These are phyloP conservation scores for Tenebrio molitor DNA, from an alignment of 1,140 invertebrate species.

Conservation along the genomic window DNA sequence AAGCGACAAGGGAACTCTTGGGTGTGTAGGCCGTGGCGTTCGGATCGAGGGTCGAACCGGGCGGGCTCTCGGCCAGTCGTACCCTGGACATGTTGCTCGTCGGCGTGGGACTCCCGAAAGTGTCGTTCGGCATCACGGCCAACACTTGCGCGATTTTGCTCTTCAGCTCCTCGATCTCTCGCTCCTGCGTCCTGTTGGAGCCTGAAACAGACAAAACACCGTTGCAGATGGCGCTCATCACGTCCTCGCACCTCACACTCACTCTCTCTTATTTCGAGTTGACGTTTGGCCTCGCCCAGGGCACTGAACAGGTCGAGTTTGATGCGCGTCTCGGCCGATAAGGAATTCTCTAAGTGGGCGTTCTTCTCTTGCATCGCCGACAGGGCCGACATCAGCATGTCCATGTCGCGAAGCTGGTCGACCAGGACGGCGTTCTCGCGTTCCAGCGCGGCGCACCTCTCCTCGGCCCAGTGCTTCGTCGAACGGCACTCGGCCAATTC, in stretches of 20 bases:
- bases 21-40: constrained; percentile 94
- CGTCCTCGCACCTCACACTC: constrained; percentile 63
- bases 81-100: constrained; percentile 72
- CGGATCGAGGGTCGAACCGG: constrained; percentile 84
- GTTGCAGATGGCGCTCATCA: too few species aligned
- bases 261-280: constrained; percentile 94
- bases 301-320: constrained; percentile 97
- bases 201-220: too few species aligned
- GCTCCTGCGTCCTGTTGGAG: constrained; percentile 84
- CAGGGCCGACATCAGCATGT: constrained; percentile 85
- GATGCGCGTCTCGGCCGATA: constrained; percentile 95
- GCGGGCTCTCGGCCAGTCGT: constrained; percentile 66
- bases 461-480: constrained; percentile 83
- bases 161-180: constrained; percentile 92
- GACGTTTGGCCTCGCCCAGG: constrained; percentile 93
- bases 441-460: constrained; percentile 66
- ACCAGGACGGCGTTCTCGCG: constrained; percentile 60
- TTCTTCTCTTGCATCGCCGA: constrained; percentile 90
- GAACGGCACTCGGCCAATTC: constrained; percentile 81
- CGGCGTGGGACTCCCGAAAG: constrained; percentile 69
- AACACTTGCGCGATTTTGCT: constrained; percentile 91
- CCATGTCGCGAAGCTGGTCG: constrained; percentile 83
- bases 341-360: constrained; percentile 88
- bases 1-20: constrained; percentile 73
- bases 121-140: constrained; percentile 89